phyloP scores from a whole-genome alignment of 1,140 invertebrate species.

The Drosophila ficusphila region DNA sequence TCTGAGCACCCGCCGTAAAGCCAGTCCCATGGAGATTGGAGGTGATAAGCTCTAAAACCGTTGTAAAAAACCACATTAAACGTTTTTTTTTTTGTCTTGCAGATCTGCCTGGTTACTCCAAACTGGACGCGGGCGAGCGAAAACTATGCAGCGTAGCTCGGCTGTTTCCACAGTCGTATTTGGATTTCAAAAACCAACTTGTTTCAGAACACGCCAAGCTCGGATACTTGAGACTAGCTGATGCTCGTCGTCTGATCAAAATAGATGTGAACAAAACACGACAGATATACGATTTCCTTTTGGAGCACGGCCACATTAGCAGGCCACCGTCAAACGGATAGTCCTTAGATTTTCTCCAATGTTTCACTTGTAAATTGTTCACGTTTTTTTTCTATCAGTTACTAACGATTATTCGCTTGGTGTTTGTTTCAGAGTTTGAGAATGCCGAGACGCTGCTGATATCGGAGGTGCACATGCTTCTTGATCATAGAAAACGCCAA shows the following conservation, averaged over 20 bases:
- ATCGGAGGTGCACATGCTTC: conserved; percentile 98
- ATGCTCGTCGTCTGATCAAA: conserved; percentile 92
- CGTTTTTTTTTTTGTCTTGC: conserved; percentile 37
- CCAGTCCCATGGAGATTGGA: conserved; percentile 87
- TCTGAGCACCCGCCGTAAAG: conserved; percentile 62
- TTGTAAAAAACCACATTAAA: not conserved
- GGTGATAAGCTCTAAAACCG: conserved; percentile 27
- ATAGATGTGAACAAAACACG: conserved; percentile 98
- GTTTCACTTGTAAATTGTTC: conserved; percentile 71
- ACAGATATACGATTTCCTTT: conserved; percentile 93
- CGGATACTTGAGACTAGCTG: conserved; percentile 89
- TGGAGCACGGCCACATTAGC: conserved; percentile 89
- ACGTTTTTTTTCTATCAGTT: not conserved
- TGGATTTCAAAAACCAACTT: conserved; percentile 90
- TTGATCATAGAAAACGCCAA: conserved; percentile 98
- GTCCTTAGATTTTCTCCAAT: conserved; percentile 7
- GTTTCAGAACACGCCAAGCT: conserved; percentile 90
- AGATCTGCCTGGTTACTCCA: conserved; percentile 91
- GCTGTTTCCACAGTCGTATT: conserved; percentile 90
- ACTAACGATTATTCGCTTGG: not conserved
- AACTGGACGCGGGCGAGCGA: conserved; percentile 89
- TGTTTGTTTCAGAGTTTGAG: conserved; percentile 95
- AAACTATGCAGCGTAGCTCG: conserved; percentile 90
- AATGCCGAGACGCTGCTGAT: conserved; percentile 98
- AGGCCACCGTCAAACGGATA: conserved; percentile 81